phyloP scores from a whole-genome alignment of 2,888 invertebrate species.

The Rambutsinella grinnellia region DNA sequence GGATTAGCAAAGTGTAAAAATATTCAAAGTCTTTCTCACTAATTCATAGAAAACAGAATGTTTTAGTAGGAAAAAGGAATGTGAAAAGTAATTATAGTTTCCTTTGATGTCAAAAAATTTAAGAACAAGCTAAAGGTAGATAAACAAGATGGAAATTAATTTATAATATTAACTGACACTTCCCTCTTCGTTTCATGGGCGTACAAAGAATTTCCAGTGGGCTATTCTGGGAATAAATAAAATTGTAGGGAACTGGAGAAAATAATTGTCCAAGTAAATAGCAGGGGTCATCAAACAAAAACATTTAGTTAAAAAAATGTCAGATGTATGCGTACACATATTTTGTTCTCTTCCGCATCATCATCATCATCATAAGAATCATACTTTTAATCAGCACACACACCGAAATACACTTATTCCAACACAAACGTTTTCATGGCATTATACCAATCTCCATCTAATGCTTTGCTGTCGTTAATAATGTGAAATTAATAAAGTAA shows the following conservation, averaged over 20 bases:
- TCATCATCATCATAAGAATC: not conserved
- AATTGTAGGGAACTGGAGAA: too few relatives aligned
- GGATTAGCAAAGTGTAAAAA: not conserved
- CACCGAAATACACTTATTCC: not conserved
- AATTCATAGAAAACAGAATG: not conserved
- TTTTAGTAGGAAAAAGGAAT: slow-evolving; percentile 9
- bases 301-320: too few relatives aligned
- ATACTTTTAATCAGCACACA: not conserved
- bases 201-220: too few relatives aligned
- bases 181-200: not conserved
- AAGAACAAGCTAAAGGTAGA: not conserved
- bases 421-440: not conserved
- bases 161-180: not conserved
- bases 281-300: too few relatives aligned
- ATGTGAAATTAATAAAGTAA: slow-evolving; percentile 28
- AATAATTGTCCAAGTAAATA: too few relatives aligned
- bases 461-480: slow-evolving; percentile 4
- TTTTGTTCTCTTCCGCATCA: not conserved
- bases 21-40: not conserved
- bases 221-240: too few relatives aligned
- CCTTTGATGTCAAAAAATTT: not conserved
- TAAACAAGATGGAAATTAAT: not conserved
- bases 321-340: not conserved
- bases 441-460: not conserved
- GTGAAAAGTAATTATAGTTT: slow-evolving; percentile 5